These are phyloP conservation scores for Pangasius krempfi DNA, from an alignment of 2,797 vertebrate genomes.

Conservation along the genomic window DNA sequence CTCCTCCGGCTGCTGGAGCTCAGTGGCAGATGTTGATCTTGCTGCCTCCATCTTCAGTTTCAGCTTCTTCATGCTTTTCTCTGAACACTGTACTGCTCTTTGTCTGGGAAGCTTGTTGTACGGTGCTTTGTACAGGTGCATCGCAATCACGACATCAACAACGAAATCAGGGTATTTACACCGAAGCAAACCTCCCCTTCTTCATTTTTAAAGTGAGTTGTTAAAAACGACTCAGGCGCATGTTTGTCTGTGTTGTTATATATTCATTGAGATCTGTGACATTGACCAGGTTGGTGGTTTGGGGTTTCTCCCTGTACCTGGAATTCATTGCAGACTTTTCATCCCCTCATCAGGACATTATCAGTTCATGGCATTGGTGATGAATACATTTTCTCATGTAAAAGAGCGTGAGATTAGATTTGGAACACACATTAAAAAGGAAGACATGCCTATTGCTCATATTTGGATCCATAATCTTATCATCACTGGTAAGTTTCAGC, in stretches of 20 bases:
- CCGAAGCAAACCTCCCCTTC: not conserved
- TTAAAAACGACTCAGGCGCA: not conserved
- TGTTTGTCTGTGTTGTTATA: not conserved
- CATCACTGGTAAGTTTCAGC: not conserved
- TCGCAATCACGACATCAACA: not conserved
- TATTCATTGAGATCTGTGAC: not conserved
- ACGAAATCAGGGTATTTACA: not conserved
- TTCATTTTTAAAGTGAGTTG: not conserved
- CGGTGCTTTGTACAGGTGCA: not conserved
- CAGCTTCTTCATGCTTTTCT: not conserved
- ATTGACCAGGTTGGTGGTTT: not conserved
- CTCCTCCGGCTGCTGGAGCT: not conserved
- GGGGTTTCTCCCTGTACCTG: not conserved
- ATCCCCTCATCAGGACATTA: not conserved
- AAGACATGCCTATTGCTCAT: not conserved
- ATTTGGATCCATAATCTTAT: not conserved
- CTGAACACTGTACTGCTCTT: not conserved
- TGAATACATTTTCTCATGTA: not conserved
- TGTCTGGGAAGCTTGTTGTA: too few relatives aligned
- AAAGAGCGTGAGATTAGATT: not conserved
- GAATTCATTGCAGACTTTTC: not conserved
- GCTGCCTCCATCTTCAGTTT: not conserved
- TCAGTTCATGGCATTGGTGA: not conserved
- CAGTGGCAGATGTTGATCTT: not conserved
- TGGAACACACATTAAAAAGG: not conserved